Evolutionary conservation across 2,113 vertebrate genomes (phyloP).

Genomic region (Neogobius melanostomus): DNA sequence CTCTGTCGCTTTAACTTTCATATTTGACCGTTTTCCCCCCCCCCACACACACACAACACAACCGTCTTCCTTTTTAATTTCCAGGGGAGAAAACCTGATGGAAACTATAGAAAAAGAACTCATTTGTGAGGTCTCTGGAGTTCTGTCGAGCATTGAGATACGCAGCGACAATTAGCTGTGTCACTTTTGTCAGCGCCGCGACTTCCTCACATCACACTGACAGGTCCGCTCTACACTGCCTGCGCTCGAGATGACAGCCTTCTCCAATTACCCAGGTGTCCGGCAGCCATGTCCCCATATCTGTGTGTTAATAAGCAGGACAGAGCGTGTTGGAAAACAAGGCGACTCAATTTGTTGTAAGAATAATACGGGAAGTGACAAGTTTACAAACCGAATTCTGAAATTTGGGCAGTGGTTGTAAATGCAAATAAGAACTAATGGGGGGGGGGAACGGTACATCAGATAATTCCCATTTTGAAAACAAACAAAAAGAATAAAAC

Average conservation of each 20-base stretch:
- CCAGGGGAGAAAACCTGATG: slow-evolving; percentile 19
- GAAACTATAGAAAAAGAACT: slow-evolving; percentile 17
- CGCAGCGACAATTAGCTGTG: slow-evolving; percentile 48
- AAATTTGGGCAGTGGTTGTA: slow-evolving; percentile 6
- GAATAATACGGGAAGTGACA: slow-evolving; percentile 22
- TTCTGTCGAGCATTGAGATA: slow-evolving; percentile 15
- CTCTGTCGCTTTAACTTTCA: slow-evolving; percentile 1
- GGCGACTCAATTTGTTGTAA: slow-evolving; percentile 5
- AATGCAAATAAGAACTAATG: not conserved
- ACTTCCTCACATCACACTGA: slow-evolving; percentile 38
- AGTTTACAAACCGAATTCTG: slow-evolving; percentile 15
- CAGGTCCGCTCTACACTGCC: slow-evolving; percentile 8
- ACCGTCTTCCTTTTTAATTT: slow-evolving; percentile 43
- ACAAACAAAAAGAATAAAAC: too few species aligned
- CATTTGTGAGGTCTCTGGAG: slow-evolving; percentile 19
- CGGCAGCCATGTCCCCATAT: slow-evolving; percentile 30
- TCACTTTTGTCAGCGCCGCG: slow-evolving; percentile 37
- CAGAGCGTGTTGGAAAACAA: slow-evolving; percentile 21
- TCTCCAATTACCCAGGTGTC: slow-evolving; percentile 49
- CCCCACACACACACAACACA: slow-evolving; percentile 1
- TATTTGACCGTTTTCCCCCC: slow-evolving; percentile 31
- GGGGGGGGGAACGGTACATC: too few species aligned
- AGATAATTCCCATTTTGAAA: too few species aligned
- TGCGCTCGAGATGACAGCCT: slow-evolving; percentile 32
- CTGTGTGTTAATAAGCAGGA: slow-evolving; percentile 41